Evolutionary conservation across 2,797 vertebrate species (phyloP), one percentile per base, ranked within the genome.

Genomic region (Muscicapa comitata): DNA sequence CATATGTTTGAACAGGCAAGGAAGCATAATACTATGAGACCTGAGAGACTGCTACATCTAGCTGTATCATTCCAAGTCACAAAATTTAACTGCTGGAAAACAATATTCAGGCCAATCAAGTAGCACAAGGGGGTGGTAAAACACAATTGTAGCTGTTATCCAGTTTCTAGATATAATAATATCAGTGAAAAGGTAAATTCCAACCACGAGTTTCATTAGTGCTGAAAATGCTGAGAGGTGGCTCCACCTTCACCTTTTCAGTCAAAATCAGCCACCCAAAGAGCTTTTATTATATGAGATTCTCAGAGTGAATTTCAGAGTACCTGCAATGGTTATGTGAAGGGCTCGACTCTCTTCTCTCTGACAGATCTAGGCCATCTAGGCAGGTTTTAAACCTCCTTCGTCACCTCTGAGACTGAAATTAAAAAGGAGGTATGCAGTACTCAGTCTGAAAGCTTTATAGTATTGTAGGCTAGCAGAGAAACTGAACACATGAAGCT

Each of bases 321-420:
- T 90, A 72, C 23, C 78, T 67, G 62, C 81, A 91, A 48, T 12
- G 37, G 76, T 90, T 90, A 68, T 59, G 17, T 73, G 91, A 93
- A 96, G 57, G 53, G 72, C 82, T 94, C 0, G 1, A 54, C 63
- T 88, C 63, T 61, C 61, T 89, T 93, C 94, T 79, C 66, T 90
- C 83, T 91, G 94, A 96, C 95, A 97, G 95, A 95, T 96, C 93
- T 95, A 91, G 95, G 97, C 42, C 90, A 97, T 79, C 65, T 73
- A 53, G 95, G 65, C 65, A 96, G 53, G 55, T 90, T 96, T 97
- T 51, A 87, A 88, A 89, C 67, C 61, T 93, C 67, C 73, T 93
- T 91, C 50, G 37, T 89, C 81, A 93, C 86, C 93, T 88, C 55
- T 2, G 14, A 93, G 91, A 88, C 70, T 81, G 72, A 95, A 95